Evolutionary conservation across 2,113 vertebrate genomes (phyloP), one percentile per base, ranked within the genome.

Genomic region (Platysteira castanea): DNA sequence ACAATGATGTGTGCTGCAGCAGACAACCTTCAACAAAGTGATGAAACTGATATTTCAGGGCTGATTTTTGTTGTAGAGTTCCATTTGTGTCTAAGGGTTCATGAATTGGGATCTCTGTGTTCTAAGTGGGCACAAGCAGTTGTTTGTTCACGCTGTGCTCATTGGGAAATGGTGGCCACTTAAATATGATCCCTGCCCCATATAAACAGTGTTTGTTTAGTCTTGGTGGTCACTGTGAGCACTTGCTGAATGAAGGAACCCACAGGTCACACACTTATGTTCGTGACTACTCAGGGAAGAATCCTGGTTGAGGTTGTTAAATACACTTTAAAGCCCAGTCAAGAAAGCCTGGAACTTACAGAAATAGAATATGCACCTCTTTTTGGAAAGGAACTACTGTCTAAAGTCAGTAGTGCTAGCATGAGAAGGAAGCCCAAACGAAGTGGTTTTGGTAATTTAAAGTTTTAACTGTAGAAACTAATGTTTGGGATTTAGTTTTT

Each of bases 1-100:
- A 8, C 47, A 78, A 20, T 57, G 20, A 0, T 3, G 0, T 11
- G 5, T 56, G 14, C 37, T 54, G 30, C 33, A 57, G 18, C 19
- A 87, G 65, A 4, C 19, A 52, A 0, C 44, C 35, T 60, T 89
- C 35, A 75, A 9, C 10, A 6, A 21, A 60, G 39, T 18, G 57
- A 22, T 69, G 54, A 85, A 69, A 41, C 47, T 69, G 42, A 50
- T 42, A 3, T 83, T 76, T 89, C 9, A 42, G 53, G n/a, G 30
- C 37, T 77, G 4, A 1, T 12, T 67, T 41, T 53, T 67, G 26
- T 39, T 52, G 8, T n/a, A 23, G 30, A 20, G 13, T 65, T 74
- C 42, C 1, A 0, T 81, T 74, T 73, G 15, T 73, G 13, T 59
- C 30, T 50, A 3, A 22, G 41, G 6, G 1, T 42, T 42, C 42